phyloP scores from a whole-genome alignment of 1,140 invertebrate species.

The Trichonephila clavipes region DNA sequence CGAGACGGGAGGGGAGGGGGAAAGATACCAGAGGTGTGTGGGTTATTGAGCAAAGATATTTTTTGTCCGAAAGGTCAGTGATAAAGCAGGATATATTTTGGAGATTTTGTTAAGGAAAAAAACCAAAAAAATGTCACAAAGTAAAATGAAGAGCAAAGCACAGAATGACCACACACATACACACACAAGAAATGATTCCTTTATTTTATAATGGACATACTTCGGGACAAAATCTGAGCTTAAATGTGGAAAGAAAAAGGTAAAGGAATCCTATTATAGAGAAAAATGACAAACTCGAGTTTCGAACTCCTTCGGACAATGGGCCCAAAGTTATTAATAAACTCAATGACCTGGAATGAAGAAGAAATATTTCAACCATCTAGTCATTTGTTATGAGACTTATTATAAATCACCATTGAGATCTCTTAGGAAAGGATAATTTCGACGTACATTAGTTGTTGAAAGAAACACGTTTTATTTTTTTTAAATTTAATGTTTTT shows the following conservation, averaged over 20 bases:
- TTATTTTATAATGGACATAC: conserved; percentile 52
- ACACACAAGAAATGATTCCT: conserved; percentile 1
- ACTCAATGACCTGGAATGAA: conserved; percentile 50
- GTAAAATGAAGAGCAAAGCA: conserved; percentile 31
- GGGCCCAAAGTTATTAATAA: conserved; percentile 55
- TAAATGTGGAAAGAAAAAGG: conserved; percentile 47
- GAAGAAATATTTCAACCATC: conserved; percentile 58
- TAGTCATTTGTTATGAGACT: conserved; percentile 43
- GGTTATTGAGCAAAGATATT: conserved; percentile 3
- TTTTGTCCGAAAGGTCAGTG: conserved; percentile 5
- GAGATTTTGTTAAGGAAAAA: not conserved
- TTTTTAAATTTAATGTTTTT: not conserved
- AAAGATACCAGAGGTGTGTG: not conserved
- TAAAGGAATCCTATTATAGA: conserved; percentile 25
- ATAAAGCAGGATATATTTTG: conserved; percentile 40
- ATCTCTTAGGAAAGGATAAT: conserved; percentile 10
- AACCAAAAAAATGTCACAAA: conserved; percentile 13
- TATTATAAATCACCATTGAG: conserved; percentile 57
- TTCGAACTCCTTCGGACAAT: conserved; percentile 56
- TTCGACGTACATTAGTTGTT: not conserved
- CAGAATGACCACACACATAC: conserved; percentile 12
- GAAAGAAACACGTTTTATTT: not conserved
- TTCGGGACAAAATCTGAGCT: conserved; percentile 39
- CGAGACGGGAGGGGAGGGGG: not conserved
- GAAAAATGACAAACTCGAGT: conserved; percentile 58